Percentiles rank a stretch among this genome's conserved stretches.
These are phyloP conservation scores for Lasioglossum leucozonium DNA, from an alignment of 2,888 invertebrate genomes.

Conservation along the genomic window DNA sequence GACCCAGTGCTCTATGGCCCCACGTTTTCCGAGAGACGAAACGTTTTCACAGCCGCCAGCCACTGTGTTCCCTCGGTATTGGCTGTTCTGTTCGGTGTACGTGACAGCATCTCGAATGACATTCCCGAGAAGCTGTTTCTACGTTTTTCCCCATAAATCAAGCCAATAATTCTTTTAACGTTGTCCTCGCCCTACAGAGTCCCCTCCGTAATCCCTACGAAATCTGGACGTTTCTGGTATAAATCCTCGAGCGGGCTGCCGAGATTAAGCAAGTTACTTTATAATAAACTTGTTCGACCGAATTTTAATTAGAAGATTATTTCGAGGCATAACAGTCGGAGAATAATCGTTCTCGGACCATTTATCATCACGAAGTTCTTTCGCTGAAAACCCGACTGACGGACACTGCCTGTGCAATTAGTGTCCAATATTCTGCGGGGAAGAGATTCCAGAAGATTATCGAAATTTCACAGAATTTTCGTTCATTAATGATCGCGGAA, in stretches of 20 bases:
- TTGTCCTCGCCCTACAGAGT: background rate
- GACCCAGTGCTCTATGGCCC: background rate
- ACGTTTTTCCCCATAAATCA: conserved; percentile 48
- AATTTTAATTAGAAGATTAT: conserved; percentile 8
- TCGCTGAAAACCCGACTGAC: background rate
- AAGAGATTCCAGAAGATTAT: background rate
- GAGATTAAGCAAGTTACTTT: conserved; percentile 1
- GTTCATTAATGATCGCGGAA: background rate
- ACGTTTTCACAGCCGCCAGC: conserved; percentile 9
- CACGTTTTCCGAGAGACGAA: background rate
- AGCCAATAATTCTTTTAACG: conserved; percentile 54
- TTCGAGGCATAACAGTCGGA: background rate
- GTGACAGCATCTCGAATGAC: conserved; percentile 45
- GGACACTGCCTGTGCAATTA: background rate
- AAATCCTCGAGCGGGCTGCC: background rate
- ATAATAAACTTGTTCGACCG: background rate
- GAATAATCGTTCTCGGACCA: background rate
- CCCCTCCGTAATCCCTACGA: background rate
- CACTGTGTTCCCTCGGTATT: conserved; percentile 12
- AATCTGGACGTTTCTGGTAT: conserved; percentile 3
- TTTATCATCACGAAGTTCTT: conserved; percentile 5
- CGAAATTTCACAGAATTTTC: background rate
- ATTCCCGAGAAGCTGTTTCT: conserved; percentile 17
- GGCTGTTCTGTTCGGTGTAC: conserved; percentile 17
- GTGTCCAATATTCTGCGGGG: background rate